phyloP scores from a whole-genome alignment of 2,797 vertebrate genomes.

The Melanotaenia trifasciata region DNA sequence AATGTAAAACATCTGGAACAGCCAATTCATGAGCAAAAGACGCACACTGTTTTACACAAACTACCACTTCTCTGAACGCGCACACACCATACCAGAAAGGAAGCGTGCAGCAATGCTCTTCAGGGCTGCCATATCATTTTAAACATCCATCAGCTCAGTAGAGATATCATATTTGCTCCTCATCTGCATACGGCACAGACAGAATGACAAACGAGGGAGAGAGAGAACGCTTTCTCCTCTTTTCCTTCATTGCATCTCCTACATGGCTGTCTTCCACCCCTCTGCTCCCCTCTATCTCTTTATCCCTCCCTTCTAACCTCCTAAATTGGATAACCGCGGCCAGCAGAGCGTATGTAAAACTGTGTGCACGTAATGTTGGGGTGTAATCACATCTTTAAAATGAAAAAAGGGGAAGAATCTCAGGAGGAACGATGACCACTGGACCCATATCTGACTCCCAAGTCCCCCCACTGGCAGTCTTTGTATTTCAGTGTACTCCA shows the following conservation, averaged over 20 bases:
- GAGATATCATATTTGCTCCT: constrained; percentile 82
- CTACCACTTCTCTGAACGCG: constrained; percentile 18
- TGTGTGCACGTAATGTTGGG: constrained; percentile 53
- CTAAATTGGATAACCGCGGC: constrained; percentile 72
- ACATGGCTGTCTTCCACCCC: constrained; percentile 57
- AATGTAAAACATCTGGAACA: not conserved
- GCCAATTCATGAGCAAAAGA: constrained; percentile 12
- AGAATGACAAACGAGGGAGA: constrained; percentile 80
- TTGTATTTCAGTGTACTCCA: constrained; percentile 52
- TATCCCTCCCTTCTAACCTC: constrained; percentile 68
- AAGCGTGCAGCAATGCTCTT: constrained; percentile 61
- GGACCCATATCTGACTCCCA: constrained; percentile 61
- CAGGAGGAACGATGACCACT: constrained; percentile 70
- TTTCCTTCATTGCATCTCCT: constrained; percentile 38
- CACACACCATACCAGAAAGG: constrained; percentile 51
- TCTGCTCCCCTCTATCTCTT: constrained; percentile 61
- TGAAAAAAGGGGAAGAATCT: constrained; percentile 70
- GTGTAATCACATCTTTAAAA: constrained; percentile 79
- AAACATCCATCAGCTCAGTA: constrained; percentile 82
- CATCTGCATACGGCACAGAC: constrained; percentile 79
- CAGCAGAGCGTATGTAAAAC: constrained; percentile 45
- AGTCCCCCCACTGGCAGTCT: constrained; percentile 36
- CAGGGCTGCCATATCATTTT: constrained; percentile 74
- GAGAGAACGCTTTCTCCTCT: constrained; percentile 19
- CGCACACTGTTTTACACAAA: constrained; percentile 27